Evolutionary conservation across 1,140 invertebrate species (phyloP), one percentile per base, ranked within the genome.

Genomic region (Thaumatotibia leucotreta): DNA sequence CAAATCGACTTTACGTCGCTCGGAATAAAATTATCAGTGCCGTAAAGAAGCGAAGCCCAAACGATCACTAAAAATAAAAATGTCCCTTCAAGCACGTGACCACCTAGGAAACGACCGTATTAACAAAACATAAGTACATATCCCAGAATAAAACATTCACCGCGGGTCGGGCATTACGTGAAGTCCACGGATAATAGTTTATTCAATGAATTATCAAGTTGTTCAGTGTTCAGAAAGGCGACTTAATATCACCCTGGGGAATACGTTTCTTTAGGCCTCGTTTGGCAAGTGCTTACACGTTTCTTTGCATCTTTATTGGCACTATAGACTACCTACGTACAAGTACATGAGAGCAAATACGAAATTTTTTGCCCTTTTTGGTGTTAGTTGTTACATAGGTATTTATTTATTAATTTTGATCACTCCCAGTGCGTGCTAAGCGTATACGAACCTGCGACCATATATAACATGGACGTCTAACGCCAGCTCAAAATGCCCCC

Each of bases 151-250:
- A 58, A 58, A 58, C n/a, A 27, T 58, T 58, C 14, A 58, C 52
- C 4, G 14, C 24, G 52, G 52, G 52, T 58, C 52, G n/a, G 24
- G 11, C 52, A 27, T 54, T 54, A 54, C 50, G 24, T 27, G 50
- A 27, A 31, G 52, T 58, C 52, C 52, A 58, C 14, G 24, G 27
- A 11, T 31, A 11, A 58, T 58, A 58, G 52, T n/a, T 58, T 58
- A 58, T 58, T 58, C 23, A 58, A 17, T 58, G 52, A 58, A 58
- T 58, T 17, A 58, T 31, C 52, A 29, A 58, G 52, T 58, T 58
- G 52, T 27, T 14, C 24, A 58, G 24, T 27, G 52, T n/a, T 27
- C 23, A 58, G 29, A 58, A 27, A 58, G 23, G 23, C 17, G 52
- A 58, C 52, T 27, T 4, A 31, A 58, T 14, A 31, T 11, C 6